Conservation (phyloP, 2,888 invertebrate genomes). For the Mythimna lalbum region DNA sequence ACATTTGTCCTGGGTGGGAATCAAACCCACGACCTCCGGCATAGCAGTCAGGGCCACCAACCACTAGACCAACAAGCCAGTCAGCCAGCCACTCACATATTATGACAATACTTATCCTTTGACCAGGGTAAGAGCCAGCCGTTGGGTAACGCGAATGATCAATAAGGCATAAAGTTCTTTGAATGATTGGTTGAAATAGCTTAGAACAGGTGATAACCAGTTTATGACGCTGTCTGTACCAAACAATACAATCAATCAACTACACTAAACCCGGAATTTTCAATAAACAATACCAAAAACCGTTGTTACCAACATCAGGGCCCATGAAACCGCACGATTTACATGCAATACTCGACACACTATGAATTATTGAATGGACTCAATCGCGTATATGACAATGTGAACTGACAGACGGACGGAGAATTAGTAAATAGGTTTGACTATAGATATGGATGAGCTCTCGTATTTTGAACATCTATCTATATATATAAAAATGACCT, state of each 20-base stretch:
- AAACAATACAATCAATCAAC: conserved; percentile 19
- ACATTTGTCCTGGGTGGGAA: too few relatives aligned
- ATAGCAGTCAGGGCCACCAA: too few relatives aligned
- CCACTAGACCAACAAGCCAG: too few relatives aligned
- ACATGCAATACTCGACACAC: conserved; percentile 55
- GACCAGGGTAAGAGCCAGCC: too few relatives aligned
- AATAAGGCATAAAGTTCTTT: too few relatives aligned
- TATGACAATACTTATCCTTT: too few relatives aligned
- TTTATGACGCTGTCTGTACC: neutral
- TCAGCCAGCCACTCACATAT: too few relatives aligned
- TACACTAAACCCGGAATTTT: conserved; percentile 25
- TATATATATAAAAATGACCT: too few relatives aligned
- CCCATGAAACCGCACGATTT: conserved; percentile 60
- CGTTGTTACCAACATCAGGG: conserved; percentile 18
- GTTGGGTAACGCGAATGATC: too few relatives aligned
- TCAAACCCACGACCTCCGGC: too few relatives aligned
- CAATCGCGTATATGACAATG: conserved; percentile 62
- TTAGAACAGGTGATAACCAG: neutral
- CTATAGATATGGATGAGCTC: conserved; percentile 53
- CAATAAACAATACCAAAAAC: conserved; percentile 38
- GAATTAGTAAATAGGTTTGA: conserved; percentile 77
- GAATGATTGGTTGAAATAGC: too few relatives aligned
- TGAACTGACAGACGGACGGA: conserved; percentile 59
- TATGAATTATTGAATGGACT: conserved; percentile 66
- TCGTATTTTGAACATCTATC: too few relatives aligned